Base-by-base conservation (phyloP, 2,113 vertebrate genomes). In the Ardeotis arabs region DNA sequence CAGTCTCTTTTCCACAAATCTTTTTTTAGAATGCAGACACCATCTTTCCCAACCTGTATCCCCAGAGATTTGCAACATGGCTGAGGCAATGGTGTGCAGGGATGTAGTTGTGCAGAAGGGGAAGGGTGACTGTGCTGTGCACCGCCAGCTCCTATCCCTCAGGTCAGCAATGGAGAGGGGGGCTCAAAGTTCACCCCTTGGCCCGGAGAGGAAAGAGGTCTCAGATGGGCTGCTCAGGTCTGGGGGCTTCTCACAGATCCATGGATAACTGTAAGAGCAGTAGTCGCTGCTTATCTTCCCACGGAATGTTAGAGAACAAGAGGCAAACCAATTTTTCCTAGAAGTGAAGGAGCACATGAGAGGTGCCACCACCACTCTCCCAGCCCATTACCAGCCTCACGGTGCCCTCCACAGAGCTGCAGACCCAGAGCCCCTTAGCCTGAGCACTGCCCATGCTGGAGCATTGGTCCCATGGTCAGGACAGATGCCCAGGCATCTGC, bases 241-340 rank as follows among this genome's bases (percentile, higher is more conserved):
- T 27, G 72, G 41, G 4, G 27, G 19, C 59, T 87, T n/a, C 77
- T 83, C 59, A 3, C 41, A 87, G 23, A 78, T 81, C 59, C 52
- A 64, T 19, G 6, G n/a, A 4, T 37, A 7, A 8, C 2, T 0
- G 0, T 7, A 0, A 6, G 0, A 20, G 49, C 35, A 75, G 19
- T 0, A 3, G 8, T 1, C 4, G 2, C 0, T 4, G 4, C 4
- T 3, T 39, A 9, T 31, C 8, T 4, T 19, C 15, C 31, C 37
- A 15, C 1, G 7, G 2, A 0, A 10, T 10, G 1, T 21, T 18
- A 0, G 3, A 19, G 3, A 1, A 37, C 39, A 67, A 5, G 4
- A 53, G 50, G 12, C 4, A 25, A 13, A 13, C 22, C 7, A 12
- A 7, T 1, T 24, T 7, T 4, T 18, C 44, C 14, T 37, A 28